Base-by-base conservation (phyloP, 2,113 vertebrate species). In the Diglossa brunneiventris region DNA sequence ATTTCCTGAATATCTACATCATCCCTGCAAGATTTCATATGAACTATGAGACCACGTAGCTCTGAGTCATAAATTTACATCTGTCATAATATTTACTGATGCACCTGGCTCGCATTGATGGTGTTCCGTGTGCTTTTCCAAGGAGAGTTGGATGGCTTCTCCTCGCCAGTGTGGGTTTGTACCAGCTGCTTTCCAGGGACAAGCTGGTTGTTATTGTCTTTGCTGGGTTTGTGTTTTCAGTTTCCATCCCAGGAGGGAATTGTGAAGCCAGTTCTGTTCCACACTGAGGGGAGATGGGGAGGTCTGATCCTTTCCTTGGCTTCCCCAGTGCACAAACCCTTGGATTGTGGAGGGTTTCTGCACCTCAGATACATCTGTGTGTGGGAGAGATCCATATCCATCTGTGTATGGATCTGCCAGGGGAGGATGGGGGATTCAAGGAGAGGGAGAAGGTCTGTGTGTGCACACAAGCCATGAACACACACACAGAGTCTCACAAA, bases 361-460 rank as follows among this genome's bases (percentile, higher is more conserved):
- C 37, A 15, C 35, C 39, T 79, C 42, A 23, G 22, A 74, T 56
- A 63, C 52, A 55, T 74, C 66, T 69, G 35, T 21, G 14, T 9
- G 2, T 20, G 52, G 78, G 59, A 69, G 31, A 87, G n/a, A n/a
- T 55, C 39, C 55, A 24, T 13, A 28, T 30, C 64, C 55, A 28
- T 33, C 9, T 13, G 33, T 27, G 55, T 2, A 4, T n/a, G 84
- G 73, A 27, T 76, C 17, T 77, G n/a, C 58, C 12, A 15, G 53
- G 1, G 6, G n/a, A 83, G 68, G 80, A 56, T 15, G 46, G 44
- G 82, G 82, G 78, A 75, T 84, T 83, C 87, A 90, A 94, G 68
- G 83, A 64, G 41, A 68, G 73, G 83, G 86, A 70, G 67, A 86
- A 90, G 90, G 44, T 90, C 92, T 91, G 64, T 75, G 85, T 86